Evolutionary conservation across 2,888 invertebrate species (phyloP).

Genomic region (Gastracanthus pulcherrimus): DNA sequence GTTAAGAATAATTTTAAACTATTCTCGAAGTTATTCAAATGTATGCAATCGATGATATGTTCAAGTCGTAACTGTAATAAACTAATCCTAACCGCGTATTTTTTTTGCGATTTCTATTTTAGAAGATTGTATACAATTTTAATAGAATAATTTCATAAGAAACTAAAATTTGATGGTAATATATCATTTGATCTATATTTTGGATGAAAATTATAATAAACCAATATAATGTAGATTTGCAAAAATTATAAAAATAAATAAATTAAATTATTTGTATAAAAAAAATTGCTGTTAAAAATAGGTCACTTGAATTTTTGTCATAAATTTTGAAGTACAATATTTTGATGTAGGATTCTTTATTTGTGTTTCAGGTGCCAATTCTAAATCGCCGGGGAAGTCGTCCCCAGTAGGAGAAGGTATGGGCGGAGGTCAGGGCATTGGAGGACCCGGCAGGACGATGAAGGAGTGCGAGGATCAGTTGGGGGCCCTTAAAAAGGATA

Average conservation of each 20-base stretch:
- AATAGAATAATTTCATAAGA: background rate
- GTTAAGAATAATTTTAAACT: too few relatives aligned
- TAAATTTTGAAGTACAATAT: too few relatives aligned
- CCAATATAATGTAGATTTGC: too few relatives aligned
- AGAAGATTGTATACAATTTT: background rate
- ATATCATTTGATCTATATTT: background rate
- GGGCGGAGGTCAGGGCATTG: conserved; percentile 55
- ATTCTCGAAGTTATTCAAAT: background rate
- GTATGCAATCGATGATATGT: background rate
- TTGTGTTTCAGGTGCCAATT: conserved; percentile 65
- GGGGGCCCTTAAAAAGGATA: conserved; percentile 90
- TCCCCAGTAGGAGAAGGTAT: conserved; percentile 59
- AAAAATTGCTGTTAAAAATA: too few relatives aligned
- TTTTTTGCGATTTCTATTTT: background rate
- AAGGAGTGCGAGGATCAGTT: conserved; percentile 95
- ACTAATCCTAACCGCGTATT: background rate
- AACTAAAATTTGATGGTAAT: background rate
- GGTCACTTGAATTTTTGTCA: background rate
- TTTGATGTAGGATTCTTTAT: too few relatives aligned
- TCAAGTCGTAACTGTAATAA: background rate
- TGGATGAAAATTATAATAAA: background rate
- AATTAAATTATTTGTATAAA: too few relatives aligned
- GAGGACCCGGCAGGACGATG: conserved; percentile 85
- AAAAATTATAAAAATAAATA: too few relatives aligned
- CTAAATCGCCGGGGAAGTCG: conserved; percentile 67